These are phyloP conservation scores for Nannobrachium achirus DNA, from an alignment of 2,113 vertebrate genomes.

Conservation along the genomic window DNA sequence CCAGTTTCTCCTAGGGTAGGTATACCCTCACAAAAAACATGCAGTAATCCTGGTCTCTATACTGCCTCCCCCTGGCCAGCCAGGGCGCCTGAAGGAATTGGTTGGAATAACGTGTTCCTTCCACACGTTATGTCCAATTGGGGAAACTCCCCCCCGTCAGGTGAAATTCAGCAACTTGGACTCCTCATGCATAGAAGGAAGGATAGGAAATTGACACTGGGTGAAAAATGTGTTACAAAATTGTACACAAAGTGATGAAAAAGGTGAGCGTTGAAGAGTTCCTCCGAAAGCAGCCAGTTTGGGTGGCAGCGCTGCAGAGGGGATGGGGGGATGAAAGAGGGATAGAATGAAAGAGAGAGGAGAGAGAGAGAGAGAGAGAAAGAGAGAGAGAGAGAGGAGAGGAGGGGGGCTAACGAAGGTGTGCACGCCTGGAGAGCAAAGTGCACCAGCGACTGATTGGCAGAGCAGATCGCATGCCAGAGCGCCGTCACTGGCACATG, in stretches of 20 bases:
- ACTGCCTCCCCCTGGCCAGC: no score
- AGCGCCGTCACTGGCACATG: conserved; percentile 54
- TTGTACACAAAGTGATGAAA: conserved; percentile 60
- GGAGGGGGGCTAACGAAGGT: not conserved
- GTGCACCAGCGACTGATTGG: conserved; percentile 55
- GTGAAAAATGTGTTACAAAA: no score
- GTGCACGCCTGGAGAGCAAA: not conserved
- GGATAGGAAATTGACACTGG: no score
- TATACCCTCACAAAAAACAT: no score
- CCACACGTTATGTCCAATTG: no score
- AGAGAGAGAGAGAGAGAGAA: conserved; percentile 51
- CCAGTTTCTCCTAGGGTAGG: no score
- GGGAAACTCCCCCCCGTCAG: no score
- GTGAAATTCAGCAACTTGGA: no score
- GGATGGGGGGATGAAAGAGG: conserved; percentile 59
- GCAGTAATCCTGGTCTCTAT: no score
- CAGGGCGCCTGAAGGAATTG: no score
- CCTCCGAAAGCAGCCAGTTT: conserved; percentile 53
- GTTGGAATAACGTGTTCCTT: no score
- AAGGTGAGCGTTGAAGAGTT: conserved; percentile 57
- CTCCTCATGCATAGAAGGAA: no score
- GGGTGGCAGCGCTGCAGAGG: conserved; percentile 43
- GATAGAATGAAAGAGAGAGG: conserved; percentile 48
- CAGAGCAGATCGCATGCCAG: conserved; percentile 65
- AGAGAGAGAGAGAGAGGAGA: conserved; percentile 21